A percentile compares a stretch with the other conserved stretches of the same genome.
phyloP scores from a whole-genome alignment of 2,888 invertebrate species.

The Subacronicta megacephala region DNA sequence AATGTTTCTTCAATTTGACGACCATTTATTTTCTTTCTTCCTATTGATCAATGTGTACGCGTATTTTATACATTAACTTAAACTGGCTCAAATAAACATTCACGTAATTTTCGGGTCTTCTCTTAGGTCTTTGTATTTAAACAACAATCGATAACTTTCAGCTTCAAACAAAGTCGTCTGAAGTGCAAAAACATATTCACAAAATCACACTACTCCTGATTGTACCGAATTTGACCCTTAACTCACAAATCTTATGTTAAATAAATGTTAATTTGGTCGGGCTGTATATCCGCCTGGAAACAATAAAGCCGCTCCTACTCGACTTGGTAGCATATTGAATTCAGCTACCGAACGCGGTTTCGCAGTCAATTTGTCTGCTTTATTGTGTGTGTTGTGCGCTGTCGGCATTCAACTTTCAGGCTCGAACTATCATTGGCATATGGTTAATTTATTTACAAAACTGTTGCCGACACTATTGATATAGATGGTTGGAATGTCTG shows the following conservation, averaged over 20 bases:
- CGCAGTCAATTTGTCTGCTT: conserved; percentile 84
- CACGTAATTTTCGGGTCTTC: too few species aligned
- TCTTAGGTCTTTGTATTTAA: too few species aligned
- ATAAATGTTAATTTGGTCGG: conserved; percentile 59
- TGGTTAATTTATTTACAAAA: conserved; percentile 61
- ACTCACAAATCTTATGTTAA: conserved; percentile 48
- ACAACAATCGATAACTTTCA: conserved; percentile 17
- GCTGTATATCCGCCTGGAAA: conserved; percentile 75
- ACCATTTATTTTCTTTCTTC: too few species aligned
- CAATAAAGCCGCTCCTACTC: conserved; percentile 78
- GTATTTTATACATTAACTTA: too few species aligned
- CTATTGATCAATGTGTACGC: too few species aligned
- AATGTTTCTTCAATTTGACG: too few species aligned
- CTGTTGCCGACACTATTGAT: conserved; percentile 33
- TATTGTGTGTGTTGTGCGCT: conserved; percentile 77
- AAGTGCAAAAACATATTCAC: conserved; percentile 15
- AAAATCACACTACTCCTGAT: conserved; percentile 1
- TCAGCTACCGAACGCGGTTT: conserved; percentile 73
- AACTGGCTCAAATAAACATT: too few species aligned
- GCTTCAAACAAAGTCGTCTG: conserved; percentile 9
- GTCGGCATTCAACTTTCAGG: conserved; percentile 66
- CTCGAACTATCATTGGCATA: conserved; percentile 58
- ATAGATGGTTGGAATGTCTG: background rate
- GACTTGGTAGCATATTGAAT: conserved; percentile 74
- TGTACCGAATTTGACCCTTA: conserved; percentile 11